Evolutionary conservation across 2,888 invertebrate genomes (phyloP).

Genomic region (Selenia dentaria): DNA sequence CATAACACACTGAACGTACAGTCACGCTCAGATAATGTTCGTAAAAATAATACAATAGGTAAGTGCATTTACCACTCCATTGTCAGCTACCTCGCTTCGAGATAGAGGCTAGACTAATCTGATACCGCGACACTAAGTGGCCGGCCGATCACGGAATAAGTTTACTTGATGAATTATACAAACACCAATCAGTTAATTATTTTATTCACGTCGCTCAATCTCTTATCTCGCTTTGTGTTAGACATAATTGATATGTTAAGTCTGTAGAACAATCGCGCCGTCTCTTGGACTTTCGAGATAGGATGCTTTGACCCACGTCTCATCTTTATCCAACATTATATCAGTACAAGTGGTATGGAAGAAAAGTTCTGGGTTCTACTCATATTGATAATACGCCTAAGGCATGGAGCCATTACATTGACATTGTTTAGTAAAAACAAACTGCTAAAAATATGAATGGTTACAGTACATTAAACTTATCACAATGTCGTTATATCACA

Average conservation of each 20-base stretch:
- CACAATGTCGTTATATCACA: too few relatives aligned
- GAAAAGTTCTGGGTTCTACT: too few relatives aligned
- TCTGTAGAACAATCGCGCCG: constrained; percentile 76
- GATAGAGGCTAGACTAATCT: constrained; percentile 61
- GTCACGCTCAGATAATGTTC: constrained; percentile 54
- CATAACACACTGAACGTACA: constrained; percentile 49
- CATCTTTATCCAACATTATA: constrained; percentile 34
- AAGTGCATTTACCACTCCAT: constrained; percentile 69
- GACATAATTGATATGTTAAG: constrained; percentile 84
- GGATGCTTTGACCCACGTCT: constrained; percentile 34
- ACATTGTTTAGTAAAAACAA: too few relatives aligned
- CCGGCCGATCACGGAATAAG: constrained; percentile 57
- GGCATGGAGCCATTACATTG: too few relatives aligned
- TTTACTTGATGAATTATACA: constrained; percentile 81
- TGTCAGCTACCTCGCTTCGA: constrained; percentile 55
- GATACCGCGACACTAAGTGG: constrained; percentile 76
- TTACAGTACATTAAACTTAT: too few relatives aligned
- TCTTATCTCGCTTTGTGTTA: constrained; percentile 78
- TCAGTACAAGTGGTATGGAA: constrained; percentile 34
- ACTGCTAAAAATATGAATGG: too few relatives aligned
- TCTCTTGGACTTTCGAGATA: constrained; percentile 58
- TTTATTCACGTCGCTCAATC: constrained; percentile 81
- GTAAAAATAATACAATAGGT: constrained; percentile 59
- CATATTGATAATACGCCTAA: too few relatives aligned
- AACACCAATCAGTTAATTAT: constrained; percentile 84